Evolutionary conservation across 2,113 vertebrate genomes (phyloP), one percentile per base, ranked within the genome.

Genomic region (Indicator maculatus): DNA sequence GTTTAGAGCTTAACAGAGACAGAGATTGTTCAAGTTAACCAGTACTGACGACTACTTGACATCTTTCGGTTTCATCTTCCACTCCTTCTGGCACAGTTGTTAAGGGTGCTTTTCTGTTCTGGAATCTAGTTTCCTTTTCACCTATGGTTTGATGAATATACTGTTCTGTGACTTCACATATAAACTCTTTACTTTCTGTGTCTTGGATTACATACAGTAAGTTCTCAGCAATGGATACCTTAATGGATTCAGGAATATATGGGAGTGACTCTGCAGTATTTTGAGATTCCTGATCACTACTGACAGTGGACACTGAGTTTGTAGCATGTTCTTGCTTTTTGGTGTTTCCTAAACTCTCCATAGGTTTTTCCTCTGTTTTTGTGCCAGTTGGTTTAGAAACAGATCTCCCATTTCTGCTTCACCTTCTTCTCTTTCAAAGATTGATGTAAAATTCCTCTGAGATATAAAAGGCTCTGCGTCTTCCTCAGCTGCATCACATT

Each of bases 371-470:
- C 33, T 93, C 97, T 72, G 38, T 76, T 31, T 67, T 88, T 67
- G 24, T 28, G 38, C 66, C 69, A 78, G 86, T n/a, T 2, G 44
- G 36, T 82, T 94, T 96, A 66, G 89, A 70, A 88, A 74, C 31
- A 82, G 86, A 18, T 97, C 97, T 86, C 71, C 94, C 56, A 86
- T 31, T 53, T 97, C 97, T 10, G 50, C 53, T 87, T 98, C 98
- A 82, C 96, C 97, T 77, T 98, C 98, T 61, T 99, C 98, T 86
- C 98, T 95, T 95, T 99, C 99, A 95, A 99, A 89, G 93, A 99
- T 98, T 83, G 99, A 98, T 31, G 98, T 98, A 96, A 99, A 99
- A 93, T 96, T 97, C 88, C 96, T 96, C 19, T 98, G 97, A 83
- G 97, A 44, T 26, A 97, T 93, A 78, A 97, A 96, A 36, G 96